Conservation (phyloP, 2,113 vertebrate genomes). For the Gymnobelideus leadbeateri region DNA sequence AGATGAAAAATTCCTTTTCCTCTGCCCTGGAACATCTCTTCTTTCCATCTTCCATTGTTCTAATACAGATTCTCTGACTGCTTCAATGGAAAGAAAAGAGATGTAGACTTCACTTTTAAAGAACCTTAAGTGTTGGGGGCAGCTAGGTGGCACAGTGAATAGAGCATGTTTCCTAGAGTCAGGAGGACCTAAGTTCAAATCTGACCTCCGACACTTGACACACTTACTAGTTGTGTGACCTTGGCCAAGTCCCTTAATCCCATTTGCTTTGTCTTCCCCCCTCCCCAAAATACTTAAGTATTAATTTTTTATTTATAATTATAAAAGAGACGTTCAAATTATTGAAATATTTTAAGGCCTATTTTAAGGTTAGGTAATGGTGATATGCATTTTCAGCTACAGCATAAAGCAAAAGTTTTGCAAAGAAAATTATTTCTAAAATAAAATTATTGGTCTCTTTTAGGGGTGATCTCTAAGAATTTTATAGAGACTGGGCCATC, state of each 20-base stretch:
- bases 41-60: not conserved
- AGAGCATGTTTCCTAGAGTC: too few relatives aligned
- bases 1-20: not conserved
- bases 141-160: too few relatives aligned
- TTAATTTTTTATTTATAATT: not conserved
- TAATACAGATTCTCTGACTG: not conserved
- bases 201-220: too few relatives aligned
- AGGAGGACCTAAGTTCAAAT: too few relatives aligned
- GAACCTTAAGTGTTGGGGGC: not conserved
- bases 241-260: too few relatives aligned
- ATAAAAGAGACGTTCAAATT: constrained; percentile 15
- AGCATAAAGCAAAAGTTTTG: not conserved
- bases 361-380: not conserved
- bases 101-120: not conserved
- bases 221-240: too few relatives aligned
- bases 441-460: constrained; percentile 17
- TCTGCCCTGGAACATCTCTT: not conserved
- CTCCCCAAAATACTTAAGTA: too few relatives aligned
- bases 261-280: too few relatives aligned
- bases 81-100: constrained; percentile 27
- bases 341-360: constrained; percentile 11
- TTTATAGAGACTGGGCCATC: not conserved
- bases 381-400: not conserved
- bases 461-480: not conserved
- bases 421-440: constrained; percentile 1